Conservation (phyloP, 2,797 vertebrate genomes). For the Poeciliopsis turneri region DNA sequence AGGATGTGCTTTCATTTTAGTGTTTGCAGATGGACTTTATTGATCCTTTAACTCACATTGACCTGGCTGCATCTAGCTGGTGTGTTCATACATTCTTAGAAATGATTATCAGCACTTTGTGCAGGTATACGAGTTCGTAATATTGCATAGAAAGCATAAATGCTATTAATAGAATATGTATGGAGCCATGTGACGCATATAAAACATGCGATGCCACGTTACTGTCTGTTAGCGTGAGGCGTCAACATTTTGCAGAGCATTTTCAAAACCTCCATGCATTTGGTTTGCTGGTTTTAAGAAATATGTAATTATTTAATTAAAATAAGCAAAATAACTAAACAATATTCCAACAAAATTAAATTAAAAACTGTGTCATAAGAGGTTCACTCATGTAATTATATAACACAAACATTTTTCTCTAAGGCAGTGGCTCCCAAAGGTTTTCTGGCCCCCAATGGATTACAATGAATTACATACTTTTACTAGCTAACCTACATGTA, state of each 20-base stretch:
- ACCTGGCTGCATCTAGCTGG: not conserved
- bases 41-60: not conserved
- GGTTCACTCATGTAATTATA: not conserved
- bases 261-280: not conserved
- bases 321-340: not conserved
- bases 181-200: not conserved
- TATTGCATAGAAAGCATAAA: not conserved
- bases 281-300: not conserved
- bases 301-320: not conserved
- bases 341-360: not conserved
- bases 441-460: too few relatives aligned
- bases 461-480: not conserved
- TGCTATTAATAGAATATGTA: not conserved
- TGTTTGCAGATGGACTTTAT: not conserved
- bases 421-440: too few relatives aligned
- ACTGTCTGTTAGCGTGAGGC: not conserved
- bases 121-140: not conserved
- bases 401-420: not conserved
- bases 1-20: not conserved
- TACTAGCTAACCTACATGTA: not conserved
- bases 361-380: not conserved
- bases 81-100: not conserved
- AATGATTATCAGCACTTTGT: not conserved
- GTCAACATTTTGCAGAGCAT: not conserved
- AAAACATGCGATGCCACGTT: not conserved